Base-by-base conservation (phyloP, 2,797 vertebrate species). In the Mormyrops boulengeri region DNA sequence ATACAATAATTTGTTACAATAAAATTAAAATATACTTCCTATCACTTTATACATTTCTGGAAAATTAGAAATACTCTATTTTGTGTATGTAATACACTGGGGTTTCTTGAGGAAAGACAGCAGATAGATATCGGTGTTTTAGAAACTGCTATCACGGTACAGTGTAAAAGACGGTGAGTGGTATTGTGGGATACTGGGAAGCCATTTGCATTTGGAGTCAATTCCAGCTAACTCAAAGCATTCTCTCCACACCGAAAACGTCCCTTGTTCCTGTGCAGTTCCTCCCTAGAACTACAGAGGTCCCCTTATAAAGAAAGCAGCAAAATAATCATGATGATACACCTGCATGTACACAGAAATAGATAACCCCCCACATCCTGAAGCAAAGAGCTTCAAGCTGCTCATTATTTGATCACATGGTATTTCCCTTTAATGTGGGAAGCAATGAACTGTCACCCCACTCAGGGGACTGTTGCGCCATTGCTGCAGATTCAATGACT, bases 171-270 rank as follows among this genome's bases (percentile, higher is more conserved):
- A 22, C 17, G 0, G 77, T 19, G 77, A 82, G 41, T 82, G 41
- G 77, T 47, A 73, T 38, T 73, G 12, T 73, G 26, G 49, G 84
- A 85, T n/a, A 52, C 80, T 49, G 41, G 77, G n/a, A 80, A 89
- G 53, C 88, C 88, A 89, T 89, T 89, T 89, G 82, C 30, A 60
- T 55, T 17, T 80, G 26, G 19, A 80, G 41, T 47, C 41, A 19
- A n/a, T 82, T 41, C 41, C 38, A 82, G 69, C 34, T 14, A 17
- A 34, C 34, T 41, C 66, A 9, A 62, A 62, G 30, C 73, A 44
- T 80, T 82, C 77, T 82, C 19, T 82, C 38, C 38, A 60, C 80
- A 47, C 7, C 1, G 12, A 57, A 89, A 89, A 89, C 8, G 55
- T 85, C 77, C 14, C 53, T 22, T 26, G 34, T 85, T 85, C 22